Base-by-base conservation (phyloP, 2,797 vertebrate genomes). In the Ambastaia sidthimunki region DNA sequence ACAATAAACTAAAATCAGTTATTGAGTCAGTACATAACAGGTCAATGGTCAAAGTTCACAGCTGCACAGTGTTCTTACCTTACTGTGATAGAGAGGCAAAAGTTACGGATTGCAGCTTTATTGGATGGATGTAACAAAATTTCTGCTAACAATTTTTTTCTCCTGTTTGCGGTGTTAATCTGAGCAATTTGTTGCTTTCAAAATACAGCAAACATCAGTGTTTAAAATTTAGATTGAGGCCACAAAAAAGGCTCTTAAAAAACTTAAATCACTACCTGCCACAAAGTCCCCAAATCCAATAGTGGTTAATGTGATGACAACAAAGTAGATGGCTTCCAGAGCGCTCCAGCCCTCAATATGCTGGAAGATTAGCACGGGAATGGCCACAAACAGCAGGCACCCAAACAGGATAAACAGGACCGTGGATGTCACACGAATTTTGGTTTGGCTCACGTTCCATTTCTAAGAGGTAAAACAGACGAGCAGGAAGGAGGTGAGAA, bases 221-320 rank as follows among this genome's bases (percentile, higher is more conserved):
- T 16, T 34, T 34, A 34, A 18, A 34, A 63, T 63, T 28, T 28
- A 50, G 28, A 34, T 3, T 18, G 7, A 62, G 80, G 5, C 21
- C 72, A 37, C 52, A 50, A 78, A 21, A 50, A 19, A 25, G 15
- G 28, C 28, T 28, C 4, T 2, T 28, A 28, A 28, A 28, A 50
- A 10, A 60, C 23, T 54, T 34, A 41, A 7, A 89, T 90, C 92
- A 98, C n/a, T n/a, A n/a, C 97, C 97, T 94, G 97, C 97, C 21
- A 99, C 97, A 74, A 98, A 98, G 89, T 99, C 97, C 19, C 97
- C 97, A 84, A 99, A 98, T 76, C 97, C 97, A 83, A 99, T 99
- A 44, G 97, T 99, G 21, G 97, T 98, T 88, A 99, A 90, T 78
- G 97, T 99, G 90, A 99, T 96, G 87, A 99, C 97, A 80, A 98